Base-by-base conservation (phyloP, 1,140 invertebrate genomes). In the Diorhabda sublineata region DNA sequence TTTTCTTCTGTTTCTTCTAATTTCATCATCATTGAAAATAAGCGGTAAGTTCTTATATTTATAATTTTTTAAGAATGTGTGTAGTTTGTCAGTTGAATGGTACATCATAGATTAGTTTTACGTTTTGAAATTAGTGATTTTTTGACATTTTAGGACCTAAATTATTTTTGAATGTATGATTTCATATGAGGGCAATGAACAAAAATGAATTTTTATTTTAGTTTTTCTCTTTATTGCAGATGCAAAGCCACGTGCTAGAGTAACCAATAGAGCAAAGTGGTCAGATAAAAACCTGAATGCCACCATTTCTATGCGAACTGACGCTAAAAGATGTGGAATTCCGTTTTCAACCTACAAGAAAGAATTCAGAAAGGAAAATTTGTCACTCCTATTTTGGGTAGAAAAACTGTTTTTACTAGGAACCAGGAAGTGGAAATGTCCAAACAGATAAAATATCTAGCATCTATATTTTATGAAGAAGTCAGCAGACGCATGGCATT, bases 381-480 rank as follows among this genome's bases (percentile, higher is more conserved):
- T 45, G 45, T 26, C 26, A 64, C 5, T 42, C 62, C 62, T 52
- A 45, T 5, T n/a, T 26, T 64, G 45, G 45, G 62, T 6, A 64
- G 62, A 26, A 64, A 64, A 47, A 47, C 43, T 47, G 62, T 64
- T 47, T 64, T 64, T 45, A 64, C 62, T n/a, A 61, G 42, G 42
- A 43, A 61, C 8, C 60, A 61, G 42, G 60, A 64, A 26, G 45
- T 9, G 8, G 62, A 64, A 45, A 64, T 64, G 45, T 3, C 45
- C 7, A 64, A 47, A 52, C 52, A 47, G 45, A 9, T 43, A 52
- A 64, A 47, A 52, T 64, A 47, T 56, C 62, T 64, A 52, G 44
- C 62, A 52, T 47, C 6, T 47, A 64, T 64, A 64, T 64, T 64
- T 56, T 56, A 64, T 56, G 44, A 43, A n/a, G 11, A 64, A 61